Evolutionary conservation across 2,888 invertebrate genomes (phyloP).

Genomic region (Leptopilina drosophilae): DNA sequence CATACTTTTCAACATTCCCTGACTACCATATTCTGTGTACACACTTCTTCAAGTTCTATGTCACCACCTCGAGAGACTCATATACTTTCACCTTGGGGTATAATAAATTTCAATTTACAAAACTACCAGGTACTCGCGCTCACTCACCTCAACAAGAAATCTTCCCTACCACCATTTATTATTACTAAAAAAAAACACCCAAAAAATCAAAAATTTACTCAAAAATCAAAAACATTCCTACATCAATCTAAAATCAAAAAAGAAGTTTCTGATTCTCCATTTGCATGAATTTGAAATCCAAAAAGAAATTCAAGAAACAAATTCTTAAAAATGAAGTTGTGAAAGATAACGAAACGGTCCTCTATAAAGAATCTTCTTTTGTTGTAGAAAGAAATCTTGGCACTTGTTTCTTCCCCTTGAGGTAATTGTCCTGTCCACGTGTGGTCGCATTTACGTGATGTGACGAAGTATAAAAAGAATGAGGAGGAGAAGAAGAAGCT

Average conservation of each 20-base stretch:
- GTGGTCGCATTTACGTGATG: slow-evolving; percentile 50
- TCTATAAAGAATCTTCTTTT: not conserved
- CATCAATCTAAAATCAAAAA: no score
- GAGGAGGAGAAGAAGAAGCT: not conserved
- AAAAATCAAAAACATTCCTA: no score
- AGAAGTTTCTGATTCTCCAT: no score
- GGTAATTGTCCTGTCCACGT: slow-evolving; percentile 39
- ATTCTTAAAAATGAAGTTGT: slow-evolving; percentile 2
- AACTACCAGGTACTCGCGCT: not conserved
- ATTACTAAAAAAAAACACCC: not conserved
- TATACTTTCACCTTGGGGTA: slow-evolving; percentile 22
- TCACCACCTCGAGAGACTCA: slow-evolving; percentile 42
- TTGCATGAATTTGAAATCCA: slow-evolving; percentile 1
- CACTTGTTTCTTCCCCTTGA: not conserved
- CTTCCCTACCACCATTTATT: not conserved
- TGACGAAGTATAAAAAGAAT: not conserved
- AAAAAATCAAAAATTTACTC: no score
- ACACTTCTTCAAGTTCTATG: slow-evolving; percentile 34
- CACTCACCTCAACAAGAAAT: not conserved
- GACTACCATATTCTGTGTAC: slow-evolving; percentile 30
- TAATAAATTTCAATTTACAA: slow-evolving; percentile 42
- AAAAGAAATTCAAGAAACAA: not conserved
- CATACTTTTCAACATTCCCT: slow-evolving; percentile 27
- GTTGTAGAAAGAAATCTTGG: not conserved
- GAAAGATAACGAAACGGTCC: slow-evolving; percentile 14